Evolutionary conservation across 2,797 vertebrate genomes (phyloP).

Genomic region (Pampus argenteus): DNA sequence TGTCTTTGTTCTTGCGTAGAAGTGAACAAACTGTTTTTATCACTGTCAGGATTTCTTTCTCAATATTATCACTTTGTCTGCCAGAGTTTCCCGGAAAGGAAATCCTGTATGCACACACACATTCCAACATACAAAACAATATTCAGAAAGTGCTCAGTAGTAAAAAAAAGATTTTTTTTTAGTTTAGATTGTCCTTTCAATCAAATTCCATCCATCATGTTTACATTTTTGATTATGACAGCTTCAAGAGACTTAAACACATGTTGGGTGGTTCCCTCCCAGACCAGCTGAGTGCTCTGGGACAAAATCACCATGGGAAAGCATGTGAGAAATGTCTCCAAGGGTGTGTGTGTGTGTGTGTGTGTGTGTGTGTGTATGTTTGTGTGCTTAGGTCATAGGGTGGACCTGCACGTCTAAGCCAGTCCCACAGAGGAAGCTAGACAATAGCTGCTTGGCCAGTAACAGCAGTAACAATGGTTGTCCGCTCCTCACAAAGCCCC

Average conservation of each 20-base stretch:
- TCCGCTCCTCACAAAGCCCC: conserved; percentile 70
- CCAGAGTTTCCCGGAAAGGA: conserved; percentile 73
- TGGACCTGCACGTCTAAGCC: conserved; percentile 72
- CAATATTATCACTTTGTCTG: conserved; percentile 69
- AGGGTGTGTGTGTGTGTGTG: conserved; percentile 36
- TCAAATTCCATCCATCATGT: neutral
- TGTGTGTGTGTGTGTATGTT: conserved; percentile 48
- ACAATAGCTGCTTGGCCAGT: conserved; percentile 79
- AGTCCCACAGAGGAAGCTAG: conserved; percentile 76
- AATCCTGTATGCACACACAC: conserved; percentile 70
- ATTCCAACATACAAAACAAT: conserved; percentile 32
- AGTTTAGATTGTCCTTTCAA: neutral
- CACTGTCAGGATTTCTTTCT: conserved; percentile 64
- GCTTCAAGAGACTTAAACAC: conserved; percentile 21
- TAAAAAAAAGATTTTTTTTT: neutral
- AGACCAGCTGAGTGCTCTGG: conserved; percentile 61
- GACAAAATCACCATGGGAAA: conserved; percentile 75
- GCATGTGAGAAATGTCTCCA: conserved; percentile 74
- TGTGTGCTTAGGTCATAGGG: conserved; percentile 74
- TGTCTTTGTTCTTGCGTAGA: conserved; percentile 64
- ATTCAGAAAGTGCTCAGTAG: neutral
- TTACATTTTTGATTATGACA: conserved; percentile 13
- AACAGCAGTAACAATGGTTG: conserved; percentile 80
- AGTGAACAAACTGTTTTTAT: conserved; percentile 63
- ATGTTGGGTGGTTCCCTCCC: conserved; percentile 44